phyloP scores from a whole-genome alignment of 64 coral and sea anemone species.

The Dendronephthya gigantea region DNA sequence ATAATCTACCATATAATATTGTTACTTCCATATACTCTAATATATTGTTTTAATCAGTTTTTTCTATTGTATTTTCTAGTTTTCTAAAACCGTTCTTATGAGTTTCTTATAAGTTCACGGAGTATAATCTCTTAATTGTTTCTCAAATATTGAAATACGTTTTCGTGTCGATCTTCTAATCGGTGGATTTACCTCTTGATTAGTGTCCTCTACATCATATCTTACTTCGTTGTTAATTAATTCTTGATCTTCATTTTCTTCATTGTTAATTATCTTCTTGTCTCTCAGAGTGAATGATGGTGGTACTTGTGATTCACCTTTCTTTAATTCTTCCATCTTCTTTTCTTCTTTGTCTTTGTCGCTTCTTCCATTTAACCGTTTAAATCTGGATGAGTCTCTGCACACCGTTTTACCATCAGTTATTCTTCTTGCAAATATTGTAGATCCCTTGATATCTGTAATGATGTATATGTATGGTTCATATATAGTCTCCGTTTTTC shows the following conservation, averaged over 20 bases:
- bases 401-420: background rate
- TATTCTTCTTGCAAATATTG: background rate
- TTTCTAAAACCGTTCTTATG: too few species aligned
- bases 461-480: background rate
- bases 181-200: background rate
- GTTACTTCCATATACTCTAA: too few species aligned
- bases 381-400: constrained; percentile 9
- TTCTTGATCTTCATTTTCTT: background rate
- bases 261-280: background rate
- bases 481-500: background rate
- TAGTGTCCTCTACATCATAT: background rate
- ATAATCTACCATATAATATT: too few species aligned
- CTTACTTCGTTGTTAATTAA: too few species aligned
- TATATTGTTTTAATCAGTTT: too few species aligned
- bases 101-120: too few species aligned
- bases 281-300: background rate
- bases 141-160: background rate
- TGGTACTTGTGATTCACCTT: background rate
- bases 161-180: background rate
- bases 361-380: background rate
- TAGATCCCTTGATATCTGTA: background rate
- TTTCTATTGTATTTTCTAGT: too few species aligned
- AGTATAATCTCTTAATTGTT: background rate
- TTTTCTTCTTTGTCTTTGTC: background rate
- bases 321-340: background rate